Evolutionary conservation across 1,140 invertebrate genomes (phyloP).

Genomic region (Diachasmimorpha longicaudata): DNA sequence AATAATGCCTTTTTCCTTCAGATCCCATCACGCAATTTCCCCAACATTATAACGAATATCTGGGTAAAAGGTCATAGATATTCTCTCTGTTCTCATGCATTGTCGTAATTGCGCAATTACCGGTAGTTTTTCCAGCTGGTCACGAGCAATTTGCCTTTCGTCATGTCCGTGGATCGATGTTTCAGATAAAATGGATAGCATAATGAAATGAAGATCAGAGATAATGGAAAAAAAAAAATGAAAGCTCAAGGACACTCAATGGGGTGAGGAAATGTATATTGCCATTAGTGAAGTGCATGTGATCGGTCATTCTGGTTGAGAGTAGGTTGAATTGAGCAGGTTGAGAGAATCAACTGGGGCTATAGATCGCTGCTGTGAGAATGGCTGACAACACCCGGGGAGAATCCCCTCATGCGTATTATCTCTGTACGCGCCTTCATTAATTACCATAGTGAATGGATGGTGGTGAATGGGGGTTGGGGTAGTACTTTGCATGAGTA

Average conservation of each 20-base stretch:
- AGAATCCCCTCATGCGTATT: not conserved
- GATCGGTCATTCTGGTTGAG: not conserved
- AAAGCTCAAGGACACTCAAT: not conserved
- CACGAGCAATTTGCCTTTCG: slow-evolving; percentile 16
- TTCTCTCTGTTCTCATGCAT: not conserved
- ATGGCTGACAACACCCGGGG: not conserved
- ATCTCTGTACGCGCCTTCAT: not conserved
- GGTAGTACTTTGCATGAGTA: no score
- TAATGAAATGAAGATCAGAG: not conserved
- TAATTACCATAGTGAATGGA: slow-evolving; percentile 19
- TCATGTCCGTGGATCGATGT: not conserved
- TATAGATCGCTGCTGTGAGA: slow-evolving; percentile 10
- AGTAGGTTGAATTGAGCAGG: not conserved
- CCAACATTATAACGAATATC: not conserved
- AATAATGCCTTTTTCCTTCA: not conserved
- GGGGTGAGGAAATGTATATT: not conserved
- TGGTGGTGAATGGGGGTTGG: no score
- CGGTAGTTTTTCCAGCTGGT: not conserved
- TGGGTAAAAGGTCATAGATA: not conserved
- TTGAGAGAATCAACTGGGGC: not conserved
- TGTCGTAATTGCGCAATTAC: slow-evolving; percentile 16
- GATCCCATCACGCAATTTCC: slow-evolving; percentile 14
- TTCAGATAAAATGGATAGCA: not conserved
- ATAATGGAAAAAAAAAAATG: not conserved
- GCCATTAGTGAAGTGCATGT: not conserved